Conservation (phyloP, 2,797 vertebrate genomes). For the Luscinia megarhynchos region DNA sequence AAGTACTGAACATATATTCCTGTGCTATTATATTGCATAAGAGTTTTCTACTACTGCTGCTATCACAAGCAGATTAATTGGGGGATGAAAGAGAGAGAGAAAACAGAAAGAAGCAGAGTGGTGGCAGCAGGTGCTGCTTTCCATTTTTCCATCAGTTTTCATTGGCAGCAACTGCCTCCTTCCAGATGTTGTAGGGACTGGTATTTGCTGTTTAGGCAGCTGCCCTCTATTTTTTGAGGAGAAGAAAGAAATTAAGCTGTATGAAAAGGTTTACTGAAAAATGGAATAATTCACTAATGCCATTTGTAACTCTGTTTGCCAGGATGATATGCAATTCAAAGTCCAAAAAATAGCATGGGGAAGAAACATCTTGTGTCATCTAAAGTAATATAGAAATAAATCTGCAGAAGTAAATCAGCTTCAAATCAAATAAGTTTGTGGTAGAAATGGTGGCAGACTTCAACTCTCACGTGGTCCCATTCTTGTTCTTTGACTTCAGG, state of each 20-base stretch:
- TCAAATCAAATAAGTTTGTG: neutral
- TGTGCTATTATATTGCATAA: neutral
- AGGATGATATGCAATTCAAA: neutral
- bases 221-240: neutral
- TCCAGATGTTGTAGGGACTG: neutral
- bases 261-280: neutral
- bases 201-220: neutral
- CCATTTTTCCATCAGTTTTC: conserved; percentile 1
- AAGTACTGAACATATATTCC: neutral
- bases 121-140: neutral
- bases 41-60: neutral
- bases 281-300: neutral
- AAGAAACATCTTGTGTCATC: neutral
- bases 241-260: neutral
- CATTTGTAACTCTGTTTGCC: neutral
- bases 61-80: neutral
- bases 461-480: neutral
- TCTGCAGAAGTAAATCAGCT: neutral
- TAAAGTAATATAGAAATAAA: neutral
- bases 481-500: neutral
- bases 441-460: neutral
- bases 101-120: neutral
- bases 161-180: neutral
- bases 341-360: neutral
- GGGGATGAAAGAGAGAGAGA: neutral